Evolutionary conservation across 2,797 vertebrate genomes (phyloP).

Genomic region (Psittacula echo): DNA sequence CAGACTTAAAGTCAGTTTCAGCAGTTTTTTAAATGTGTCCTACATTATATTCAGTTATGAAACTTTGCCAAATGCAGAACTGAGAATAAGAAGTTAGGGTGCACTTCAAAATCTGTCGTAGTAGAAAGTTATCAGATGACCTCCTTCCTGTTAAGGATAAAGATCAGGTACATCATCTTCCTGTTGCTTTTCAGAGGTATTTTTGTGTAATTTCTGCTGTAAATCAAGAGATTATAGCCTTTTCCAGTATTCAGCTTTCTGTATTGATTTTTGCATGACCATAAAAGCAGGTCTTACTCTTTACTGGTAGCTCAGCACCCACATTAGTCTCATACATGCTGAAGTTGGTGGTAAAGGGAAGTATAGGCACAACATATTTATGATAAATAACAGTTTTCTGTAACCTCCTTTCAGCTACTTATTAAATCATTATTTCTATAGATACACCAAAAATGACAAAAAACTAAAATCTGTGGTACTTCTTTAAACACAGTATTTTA

Average conservation of each 20-base stretch:
- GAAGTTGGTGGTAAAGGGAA: neutral
- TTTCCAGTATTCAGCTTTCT: neutral
- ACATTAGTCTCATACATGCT: neutral
- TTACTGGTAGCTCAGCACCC: neutral
- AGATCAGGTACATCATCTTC: conserved; percentile 20
- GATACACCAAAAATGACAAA: neutral
- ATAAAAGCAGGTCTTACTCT: neutral
- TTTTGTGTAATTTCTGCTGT: neutral
- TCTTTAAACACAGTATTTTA: neutral
- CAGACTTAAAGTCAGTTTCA: neutral
- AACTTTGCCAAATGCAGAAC: neutral
- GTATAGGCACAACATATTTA: neutral
- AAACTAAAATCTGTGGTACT: neutral
- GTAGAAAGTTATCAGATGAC: conserved; percentile 21
- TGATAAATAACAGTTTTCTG: neutral
- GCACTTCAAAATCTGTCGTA: neutral
- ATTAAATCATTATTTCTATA: neutral
- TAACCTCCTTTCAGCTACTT: neutral
- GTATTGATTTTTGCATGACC: neutral
- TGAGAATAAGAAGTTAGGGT: neutral
- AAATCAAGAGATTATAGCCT: neutral
- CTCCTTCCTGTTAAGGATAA: conserved; percentile 50
- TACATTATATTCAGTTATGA: neutral
- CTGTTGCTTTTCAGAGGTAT: conserved; percentile 13
- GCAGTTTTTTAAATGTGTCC: neutral